A percentile compares a stretch with the other conserved stretches of the same genome.
Evolutionary conservation across 1,140 invertebrate genomes (phyloP).

Genomic region (Pseudomyrmex dendroicus): DNA sequence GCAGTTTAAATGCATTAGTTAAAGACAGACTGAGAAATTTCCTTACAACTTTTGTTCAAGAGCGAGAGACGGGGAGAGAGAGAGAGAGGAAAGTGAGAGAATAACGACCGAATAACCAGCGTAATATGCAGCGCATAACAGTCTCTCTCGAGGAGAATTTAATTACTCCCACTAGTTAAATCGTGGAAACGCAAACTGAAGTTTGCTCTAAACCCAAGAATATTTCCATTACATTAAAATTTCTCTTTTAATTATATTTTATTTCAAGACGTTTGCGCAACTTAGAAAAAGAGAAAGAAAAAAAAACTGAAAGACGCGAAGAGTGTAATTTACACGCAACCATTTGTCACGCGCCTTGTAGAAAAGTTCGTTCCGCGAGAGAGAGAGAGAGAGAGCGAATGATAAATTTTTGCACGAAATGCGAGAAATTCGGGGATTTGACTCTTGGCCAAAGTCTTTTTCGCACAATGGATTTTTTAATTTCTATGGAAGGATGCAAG

Average conservation of each 20-base stretch:
- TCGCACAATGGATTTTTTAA: too few species aligned
- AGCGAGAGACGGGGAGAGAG: neutral
- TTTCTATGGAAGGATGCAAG: too few species aligned
- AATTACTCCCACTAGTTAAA: slow-evolving; percentile 49
- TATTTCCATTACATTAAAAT: slow-evolving; percentile 56
- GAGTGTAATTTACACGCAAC: too few species aligned
- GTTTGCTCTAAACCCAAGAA: slow-evolving; percentile 29
- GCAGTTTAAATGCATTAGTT: neutral
- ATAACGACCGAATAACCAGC: slow-evolving; percentile 39
- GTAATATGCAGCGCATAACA: slow-evolving; percentile 43
- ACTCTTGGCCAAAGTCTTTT: too few species aligned
- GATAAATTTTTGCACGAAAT: too few species aligned
- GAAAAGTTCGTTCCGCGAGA: too few species aligned
- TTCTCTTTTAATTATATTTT: slow-evolving; percentile 43
- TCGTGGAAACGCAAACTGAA: slow-evolving; percentile 32
- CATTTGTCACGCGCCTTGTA: too few species aligned
- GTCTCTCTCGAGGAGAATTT: slow-evolving; percentile 45
- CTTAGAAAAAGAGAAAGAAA: neutral
- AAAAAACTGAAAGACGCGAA: too few species aligned
- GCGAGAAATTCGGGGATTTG: too few species aligned
- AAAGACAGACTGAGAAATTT: slow-evolving; percentile 36
- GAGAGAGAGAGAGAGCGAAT: too few species aligned
- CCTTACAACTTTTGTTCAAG: slow-evolving; percentile 44
- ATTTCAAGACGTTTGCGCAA: slow-evolving; percentile 1
- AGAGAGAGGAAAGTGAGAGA: too few species aligned